A percentile compares a stretch with the other conserved stretches of the same genome.
Evolutionary conservation across 2,113 vertebrate species (phyloP).

Genomic region (Onychostruthus taczanowskii): DNA sequence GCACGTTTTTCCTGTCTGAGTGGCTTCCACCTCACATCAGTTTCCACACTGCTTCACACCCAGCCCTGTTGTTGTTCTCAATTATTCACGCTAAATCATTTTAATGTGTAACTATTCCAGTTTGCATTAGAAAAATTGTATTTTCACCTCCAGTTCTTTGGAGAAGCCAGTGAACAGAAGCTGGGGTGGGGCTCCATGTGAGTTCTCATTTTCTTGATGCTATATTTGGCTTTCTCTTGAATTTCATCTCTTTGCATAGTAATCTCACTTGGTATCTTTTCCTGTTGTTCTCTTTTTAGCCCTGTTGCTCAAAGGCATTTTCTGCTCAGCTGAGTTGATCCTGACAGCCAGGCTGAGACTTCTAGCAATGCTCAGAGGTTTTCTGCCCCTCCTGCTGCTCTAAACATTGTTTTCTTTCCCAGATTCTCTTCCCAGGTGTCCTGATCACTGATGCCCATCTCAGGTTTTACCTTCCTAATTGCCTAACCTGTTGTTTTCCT

Average conservation of each 20-base stretch:
- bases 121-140: not conserved
- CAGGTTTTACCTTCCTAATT: not conserved
- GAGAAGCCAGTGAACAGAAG: not conserved
- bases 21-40: not conserved
- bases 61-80: not conserved
- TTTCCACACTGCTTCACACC: not conserved
- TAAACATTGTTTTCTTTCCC: not conserved
- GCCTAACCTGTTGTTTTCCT: not conserved
- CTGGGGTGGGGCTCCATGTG: not conserved
- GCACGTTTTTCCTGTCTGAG: not conserved
- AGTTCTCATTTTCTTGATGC: not conserved
- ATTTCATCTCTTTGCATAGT: not conserved
- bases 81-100: not conserved
- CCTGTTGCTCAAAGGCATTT: not conserved
- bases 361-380: not conserved
- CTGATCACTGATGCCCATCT: not conserved
- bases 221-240: not conserved
- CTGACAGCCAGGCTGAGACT: not conserved
- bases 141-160: not conserved
- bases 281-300: not conserved
- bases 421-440: not conserved
- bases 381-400: not conserved
- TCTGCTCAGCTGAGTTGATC: not conserved
- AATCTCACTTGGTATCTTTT: not conserved
- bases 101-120: not conserved